Conservation (phyloP, 2,888 invertebrate genomes). For the Drosophila leonis region DNA sequence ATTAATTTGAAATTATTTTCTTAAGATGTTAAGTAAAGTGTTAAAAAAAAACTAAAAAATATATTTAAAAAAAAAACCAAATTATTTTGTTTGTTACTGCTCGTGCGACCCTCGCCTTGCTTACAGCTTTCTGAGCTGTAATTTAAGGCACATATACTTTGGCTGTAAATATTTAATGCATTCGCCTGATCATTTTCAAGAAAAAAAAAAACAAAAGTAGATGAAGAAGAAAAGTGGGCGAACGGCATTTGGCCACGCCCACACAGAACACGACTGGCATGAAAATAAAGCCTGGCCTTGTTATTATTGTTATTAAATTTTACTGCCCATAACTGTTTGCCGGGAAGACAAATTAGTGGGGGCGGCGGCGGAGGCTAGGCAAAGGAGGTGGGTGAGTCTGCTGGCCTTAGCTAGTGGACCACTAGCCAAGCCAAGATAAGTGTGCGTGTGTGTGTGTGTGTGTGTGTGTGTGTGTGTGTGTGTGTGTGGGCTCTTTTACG, state of each 20-base stretch:
- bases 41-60: too few species aligned
- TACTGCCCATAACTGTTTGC: slow-evolving; percentile 79
- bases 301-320: slow-evolving; percentile 82
- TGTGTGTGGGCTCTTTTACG: slow-evolving; percentile 47
- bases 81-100: too few species aligned
- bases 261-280: slow-evolving; percentile 32
- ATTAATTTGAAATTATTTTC: too few species aligned
- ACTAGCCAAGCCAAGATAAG: slow-evolving; percentile 4
- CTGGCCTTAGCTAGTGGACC: slow-evolving; percentile 16
- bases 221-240: not conserved
- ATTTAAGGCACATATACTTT: slow-evolving; percentile 62
- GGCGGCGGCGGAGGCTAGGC: not conserved
- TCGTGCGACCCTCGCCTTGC: slow-evolving; percentile 16
- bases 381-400: too few species aligned
- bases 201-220: not conserved
- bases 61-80: too few species aligned
- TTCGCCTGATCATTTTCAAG: slow-evolving; percentile 60
- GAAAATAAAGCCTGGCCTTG: slow-evolving; percentile 64
- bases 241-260: slow-evolving; percentile 15
- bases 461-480: not conserved
- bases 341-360: slow-evolving; percentile 64
- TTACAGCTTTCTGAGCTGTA: slow-evolving; percentile 23
- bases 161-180: slow-evolving; percentile 78
- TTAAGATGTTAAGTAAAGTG: too few species aligned
- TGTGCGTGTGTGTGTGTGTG: not conserved